Conservation (phyloP, 1,140 invertebrate genomes). For the Augochlora pura region DNA sequence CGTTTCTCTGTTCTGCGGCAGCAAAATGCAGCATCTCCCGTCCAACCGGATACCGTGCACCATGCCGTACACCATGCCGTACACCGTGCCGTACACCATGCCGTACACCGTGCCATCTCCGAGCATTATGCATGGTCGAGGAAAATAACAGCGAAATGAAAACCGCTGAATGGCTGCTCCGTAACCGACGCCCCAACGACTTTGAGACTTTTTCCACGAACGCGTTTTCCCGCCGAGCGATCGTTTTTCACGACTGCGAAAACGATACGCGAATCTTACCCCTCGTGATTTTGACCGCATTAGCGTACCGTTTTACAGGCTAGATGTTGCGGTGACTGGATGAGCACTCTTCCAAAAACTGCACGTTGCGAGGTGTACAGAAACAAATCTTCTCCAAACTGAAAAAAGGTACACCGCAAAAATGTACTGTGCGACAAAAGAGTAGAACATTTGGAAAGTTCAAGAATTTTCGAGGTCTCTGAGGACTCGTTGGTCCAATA, state of each 20-base stretch:
- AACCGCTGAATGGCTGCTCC: conserved; percentile 37
- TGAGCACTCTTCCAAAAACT: too few relatives aligned
- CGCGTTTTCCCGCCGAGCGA: not conserved
- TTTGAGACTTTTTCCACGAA: conserved; percentile 2
- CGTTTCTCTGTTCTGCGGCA: conserved; percentile 53
- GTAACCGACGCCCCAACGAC: conserved; percentile 22
- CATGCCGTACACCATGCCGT: not conserved
- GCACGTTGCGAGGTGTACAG: too few relatives aligned
- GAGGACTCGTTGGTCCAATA: too few relatives aligned
- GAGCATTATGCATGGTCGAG: conserved; percentile 47
- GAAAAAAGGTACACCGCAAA: too few relatives aligned
- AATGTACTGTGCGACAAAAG: too few relatives aligned
- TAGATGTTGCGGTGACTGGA: too few relatives aligned
- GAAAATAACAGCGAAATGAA: conserved; percentile 55
- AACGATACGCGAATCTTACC: not conserved
- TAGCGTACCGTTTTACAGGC: too few relatives aligned
- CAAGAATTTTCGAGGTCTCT: too few relatives aligned
- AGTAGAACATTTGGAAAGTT: too few relatives aligned
- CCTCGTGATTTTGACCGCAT: too few relatives aligned
- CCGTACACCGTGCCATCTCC: conserved; percentile 1
- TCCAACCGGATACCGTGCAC: conserved; percentile 26
- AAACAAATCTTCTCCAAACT: too few relatives aligned
- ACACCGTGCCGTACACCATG: too few relatives aligned
- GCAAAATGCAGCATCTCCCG: conserved; percentile 50
- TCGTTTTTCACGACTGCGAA: not conserved